Percentiles rank a stretch among this genome's conserved stretches.
phyloP scores from a whole-genome alignment of 1,140 invertebrate genomes.

The Cyclina sinensis region DNA sequence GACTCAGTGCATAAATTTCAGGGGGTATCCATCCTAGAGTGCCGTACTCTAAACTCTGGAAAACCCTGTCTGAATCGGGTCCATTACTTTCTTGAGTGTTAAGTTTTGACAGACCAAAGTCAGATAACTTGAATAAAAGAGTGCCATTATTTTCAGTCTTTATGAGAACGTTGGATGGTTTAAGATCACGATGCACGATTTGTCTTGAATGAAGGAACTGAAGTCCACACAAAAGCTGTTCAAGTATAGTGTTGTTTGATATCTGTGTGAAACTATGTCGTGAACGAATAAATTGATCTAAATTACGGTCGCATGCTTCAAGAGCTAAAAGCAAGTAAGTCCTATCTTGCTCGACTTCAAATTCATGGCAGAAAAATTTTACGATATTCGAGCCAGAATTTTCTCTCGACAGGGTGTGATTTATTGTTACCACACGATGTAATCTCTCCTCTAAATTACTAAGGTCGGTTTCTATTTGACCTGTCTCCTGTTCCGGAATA shows the following conservation, averaged over 20 bases:
- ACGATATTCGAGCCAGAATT: no score
- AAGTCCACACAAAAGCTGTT: not conserved
- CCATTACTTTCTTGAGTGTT: not conserved
- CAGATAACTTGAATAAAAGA: not conserved
- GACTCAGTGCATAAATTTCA: not conserved
- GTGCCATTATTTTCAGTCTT: not conserved
- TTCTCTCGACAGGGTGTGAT: no score
- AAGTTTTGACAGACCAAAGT: slow-evolving; percentile 19
- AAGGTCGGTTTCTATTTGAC: no score
- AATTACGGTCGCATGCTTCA: not conserved
- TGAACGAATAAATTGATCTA: not conserved
- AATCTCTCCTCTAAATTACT: no score
- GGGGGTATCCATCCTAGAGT: not conserved
- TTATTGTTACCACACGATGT: no score
- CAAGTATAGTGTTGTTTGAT: not conserved
- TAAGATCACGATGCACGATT: slow-evolving; percentile 13
- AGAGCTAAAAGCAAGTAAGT: not conserved
- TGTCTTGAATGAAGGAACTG: not conserved
- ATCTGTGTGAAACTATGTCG: not conserved
- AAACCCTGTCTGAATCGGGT: not conserved
- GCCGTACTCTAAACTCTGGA: not conserved
- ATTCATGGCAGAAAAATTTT: not conserved
- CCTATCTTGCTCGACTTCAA: not conserved
- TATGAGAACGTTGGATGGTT: not conserved
- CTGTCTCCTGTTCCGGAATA: no score